Evolutionary conservation across 92 coral and sea anemone genomes (phyloP), one percentile per base, ranked within the genome.

Genomic region (Parazoanthus atlanticus): DNA sequence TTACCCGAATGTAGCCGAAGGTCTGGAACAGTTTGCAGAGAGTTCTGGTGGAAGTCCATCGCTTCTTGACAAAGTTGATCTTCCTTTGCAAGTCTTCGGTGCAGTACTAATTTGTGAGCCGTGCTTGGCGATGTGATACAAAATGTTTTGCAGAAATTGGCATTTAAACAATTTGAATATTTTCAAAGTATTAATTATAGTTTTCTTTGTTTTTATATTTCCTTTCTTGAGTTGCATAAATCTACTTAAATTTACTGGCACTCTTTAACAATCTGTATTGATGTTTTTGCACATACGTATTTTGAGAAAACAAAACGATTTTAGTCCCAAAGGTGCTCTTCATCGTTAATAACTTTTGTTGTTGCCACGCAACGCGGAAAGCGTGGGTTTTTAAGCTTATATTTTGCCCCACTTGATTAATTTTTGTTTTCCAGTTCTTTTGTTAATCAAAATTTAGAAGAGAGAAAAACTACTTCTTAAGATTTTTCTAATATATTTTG

Each of bases 391-490:
- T 74, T 0, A 23, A 73, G 78, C 8, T 31, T 16, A 31, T 32
- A 36, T 31, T 73, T 73, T 15, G 26, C 17, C 78, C 40, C 16
- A 7, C 36, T 28, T 70, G 15, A 12, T 26, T 70, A 38, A 52
- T 70, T 12, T 70, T 31, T 15, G 12, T 31, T 30, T 12, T 31
- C 77, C 40, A 31, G 77, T 31, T 74, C 47, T 74, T 74, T 19
- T 74, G 30, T 74, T 33, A 74, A 34, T 74, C 47, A 74, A 31
- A 73, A 23, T 36, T 10, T 74, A 25, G 65, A 32, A 33, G 49
- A 74, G 26, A 74, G 79, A 74, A 74, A 74, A 74, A 34, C 79
- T 74, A 36, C 3, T 74, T 74, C 79, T 74, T 74, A 17, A 19
- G 79, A n/a, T 36, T 33, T 71, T 71, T 71, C 36, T 29, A 30